phyloP scores from a whole-genome alignment of 2,888 invertebrate species.

The Asteroscopus sphinx region DNA sequence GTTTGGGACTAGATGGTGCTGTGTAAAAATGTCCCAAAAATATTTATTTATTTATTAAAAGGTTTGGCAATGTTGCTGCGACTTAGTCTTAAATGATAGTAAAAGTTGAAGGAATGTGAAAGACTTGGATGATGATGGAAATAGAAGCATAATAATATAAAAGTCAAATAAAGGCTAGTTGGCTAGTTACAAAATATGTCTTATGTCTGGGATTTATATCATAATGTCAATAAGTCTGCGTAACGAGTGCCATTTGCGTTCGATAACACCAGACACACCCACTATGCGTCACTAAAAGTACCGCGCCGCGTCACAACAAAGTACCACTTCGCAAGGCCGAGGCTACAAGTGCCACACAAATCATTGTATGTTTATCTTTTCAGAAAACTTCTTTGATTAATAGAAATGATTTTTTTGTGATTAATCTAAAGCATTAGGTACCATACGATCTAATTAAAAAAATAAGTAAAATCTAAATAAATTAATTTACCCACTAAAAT shows the following conservation, averaged over 20 bases:
- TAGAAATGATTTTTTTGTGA: neutral
- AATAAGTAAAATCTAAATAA: too few species aligned
- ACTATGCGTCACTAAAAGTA: conserved; percentile 52
- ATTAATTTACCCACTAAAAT: too few species aligned
- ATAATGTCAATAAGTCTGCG: conserved; percentile 39
- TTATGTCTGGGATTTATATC: conserved; percentile 35
- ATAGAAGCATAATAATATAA: neutral
- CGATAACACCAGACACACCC: conserved; percentile 53
- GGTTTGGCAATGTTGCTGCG: neutral
- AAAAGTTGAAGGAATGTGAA: neutral
- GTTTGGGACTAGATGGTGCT: too few species aligned
- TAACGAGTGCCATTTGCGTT: conserved; percentile 42
- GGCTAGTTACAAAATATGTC: conserved; percentile 11
- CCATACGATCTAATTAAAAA: too few species aligned
- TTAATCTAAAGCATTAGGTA: too few species aligned
- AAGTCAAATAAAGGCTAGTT: conserved; percentile 2
- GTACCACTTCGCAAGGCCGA: conserved; percentile 41
- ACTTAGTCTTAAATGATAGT: neutral
- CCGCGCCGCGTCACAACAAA: conserved; percentile 49
- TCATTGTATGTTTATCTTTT: neutral
- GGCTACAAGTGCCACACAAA: conserved; percentile 35
- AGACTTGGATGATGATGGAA: neutral
- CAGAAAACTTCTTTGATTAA: neutral
- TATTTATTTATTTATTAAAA: neutral
- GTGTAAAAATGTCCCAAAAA: too few species aligned